These are phyloP conservation scores for Teleogryllus oceanicus DNA, from an alignment of 2,888 invertebrate species.

Conservation along the genomic window DNA sequence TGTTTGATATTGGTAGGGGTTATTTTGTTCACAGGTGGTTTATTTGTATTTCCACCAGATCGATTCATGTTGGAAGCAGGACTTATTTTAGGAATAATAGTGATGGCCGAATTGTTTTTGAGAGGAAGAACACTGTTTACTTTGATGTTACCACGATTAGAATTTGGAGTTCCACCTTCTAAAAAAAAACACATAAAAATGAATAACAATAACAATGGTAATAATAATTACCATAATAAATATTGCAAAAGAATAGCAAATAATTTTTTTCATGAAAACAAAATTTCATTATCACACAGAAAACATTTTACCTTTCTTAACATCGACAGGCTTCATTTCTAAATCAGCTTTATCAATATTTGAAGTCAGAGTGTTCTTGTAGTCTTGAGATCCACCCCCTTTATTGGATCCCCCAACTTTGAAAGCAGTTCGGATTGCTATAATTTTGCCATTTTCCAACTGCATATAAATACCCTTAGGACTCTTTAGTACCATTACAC, in stretches of 20 bases:
- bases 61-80: not conserved
- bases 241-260: not conserved
- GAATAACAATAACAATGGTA: not conserved
- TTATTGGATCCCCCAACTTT: constrained; percentile 58
- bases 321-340: constrained; percentile 29
- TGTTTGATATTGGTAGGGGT: constrained; percentile 21
- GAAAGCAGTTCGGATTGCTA: constrained; percentile 79
- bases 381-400: constrained; percentile 44
- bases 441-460: constrained; percentile 88
- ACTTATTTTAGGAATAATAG: constrained; percentile 54
- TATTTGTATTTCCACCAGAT: not conserved
- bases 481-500: constrained; percentile 90
- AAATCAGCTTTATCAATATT: constrained; percentile 27
- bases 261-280: not conserved
- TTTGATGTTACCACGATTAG: constrained; percentile 27
- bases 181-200: constrained; percentile 20
- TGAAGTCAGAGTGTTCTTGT: constrained; percentile 44
- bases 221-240: not conserved
- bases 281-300: not conserved
- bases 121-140: constrained; percentile 41
- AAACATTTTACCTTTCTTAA: constrained; percentile 33
- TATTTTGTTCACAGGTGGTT: not conserved
- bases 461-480: constrained; percentile 96
- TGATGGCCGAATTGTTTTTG: constrained; percentile 60
- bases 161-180: constrained; percentile 25